These are phyloP conservation scores for Drosophila siamana DNA, from an alignment of 2,888 invertebrate species.

Conservation along the genomic window DNA sequence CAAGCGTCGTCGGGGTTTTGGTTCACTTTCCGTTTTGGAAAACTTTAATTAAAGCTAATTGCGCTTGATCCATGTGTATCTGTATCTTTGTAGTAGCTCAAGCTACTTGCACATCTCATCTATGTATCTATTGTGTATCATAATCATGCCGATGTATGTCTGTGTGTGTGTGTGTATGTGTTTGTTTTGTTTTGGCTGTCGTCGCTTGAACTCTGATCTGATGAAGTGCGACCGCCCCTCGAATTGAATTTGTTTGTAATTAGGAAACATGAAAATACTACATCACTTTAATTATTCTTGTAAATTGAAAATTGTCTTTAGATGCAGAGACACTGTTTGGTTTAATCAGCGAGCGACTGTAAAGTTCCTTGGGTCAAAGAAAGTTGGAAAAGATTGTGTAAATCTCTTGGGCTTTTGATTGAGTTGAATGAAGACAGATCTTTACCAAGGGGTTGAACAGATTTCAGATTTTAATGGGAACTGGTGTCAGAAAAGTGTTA, in stretches of 20 bases:
- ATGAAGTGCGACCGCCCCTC: constrained; percentile 18
- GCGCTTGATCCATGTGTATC: constrained; percentile 49
- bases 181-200: constrained; percentile 56
- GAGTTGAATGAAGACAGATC: constrained; percentile 33
- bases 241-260: constrained; percentile 53
- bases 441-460: constrained; percentile 40
- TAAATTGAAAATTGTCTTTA: constrained; percentile 33
- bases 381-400: constrained; percentile 61
- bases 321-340: neutral
- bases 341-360: constrained; percentile 3
- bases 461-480: constrained; percentile 28
- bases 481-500: neutral
- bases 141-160: constrained; percentile 22
- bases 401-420: constrained; percentile 54
- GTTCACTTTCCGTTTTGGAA: constrained; percentile 75
- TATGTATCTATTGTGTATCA: constrained; percentile 18
- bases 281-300: constrained; percentile 49
- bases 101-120: constrained; percentile 7
- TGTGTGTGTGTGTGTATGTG: constrained; percentile 3
- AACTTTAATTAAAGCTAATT: constrained; percentile 71
- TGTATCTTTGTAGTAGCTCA: constrained; percentile 3
- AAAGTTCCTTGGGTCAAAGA: constrained; percentile 64
- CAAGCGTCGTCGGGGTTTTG: constrained; percentile 60
- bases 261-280: constrained; percentile 63
- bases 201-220: constrained; percentile 60